Evolutionary conservation across 2,888 invertebrate species (phyloP).

Genomic region (Hirtodrosophila confusa): DNA sequence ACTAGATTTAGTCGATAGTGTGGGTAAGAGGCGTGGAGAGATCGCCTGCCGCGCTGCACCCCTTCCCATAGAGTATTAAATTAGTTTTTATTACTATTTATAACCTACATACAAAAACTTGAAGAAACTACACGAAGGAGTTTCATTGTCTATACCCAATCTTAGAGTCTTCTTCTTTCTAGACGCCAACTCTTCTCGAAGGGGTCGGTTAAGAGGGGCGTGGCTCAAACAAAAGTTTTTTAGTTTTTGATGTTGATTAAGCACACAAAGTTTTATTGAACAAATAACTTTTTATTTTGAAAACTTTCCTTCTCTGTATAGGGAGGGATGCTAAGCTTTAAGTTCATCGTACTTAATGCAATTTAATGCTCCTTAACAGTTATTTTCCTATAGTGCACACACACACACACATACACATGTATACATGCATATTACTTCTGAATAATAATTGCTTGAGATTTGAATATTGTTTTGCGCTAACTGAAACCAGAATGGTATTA

Average conservation of each 20-base stretch:
- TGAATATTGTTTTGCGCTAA: no score
- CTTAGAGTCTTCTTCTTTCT: not conserved
- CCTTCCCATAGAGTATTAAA: no score
- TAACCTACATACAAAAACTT: no score
- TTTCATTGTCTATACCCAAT: no score
- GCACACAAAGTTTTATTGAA: conserved; percentile 38
- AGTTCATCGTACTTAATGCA: conserved; percentile 17
- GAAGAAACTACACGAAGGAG: no score
- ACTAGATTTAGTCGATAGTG: no score
- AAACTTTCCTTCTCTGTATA: conserved; percentile 21
- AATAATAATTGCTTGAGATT: no score
- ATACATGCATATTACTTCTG: not conserved
- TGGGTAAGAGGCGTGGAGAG: no score
- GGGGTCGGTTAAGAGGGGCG: not conserved
- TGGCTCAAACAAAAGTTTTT: conserved; percentile 18
- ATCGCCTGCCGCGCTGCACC: no score
- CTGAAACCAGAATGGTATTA: no score
- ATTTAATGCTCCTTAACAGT: conserved; percentile 2
- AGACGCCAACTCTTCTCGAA: not conserved
- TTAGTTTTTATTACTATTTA: no score
- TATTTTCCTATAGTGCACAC: not conserved
- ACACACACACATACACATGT: not conserved
- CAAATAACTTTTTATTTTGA: conserved; percentile 27
- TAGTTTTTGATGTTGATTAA: conserved; percentile 45
- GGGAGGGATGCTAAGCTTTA: conserved; percentile 16